Conservation (phyloP, 1,140 invertebrate genomes). For the Camponotus floridanus region DNA sequence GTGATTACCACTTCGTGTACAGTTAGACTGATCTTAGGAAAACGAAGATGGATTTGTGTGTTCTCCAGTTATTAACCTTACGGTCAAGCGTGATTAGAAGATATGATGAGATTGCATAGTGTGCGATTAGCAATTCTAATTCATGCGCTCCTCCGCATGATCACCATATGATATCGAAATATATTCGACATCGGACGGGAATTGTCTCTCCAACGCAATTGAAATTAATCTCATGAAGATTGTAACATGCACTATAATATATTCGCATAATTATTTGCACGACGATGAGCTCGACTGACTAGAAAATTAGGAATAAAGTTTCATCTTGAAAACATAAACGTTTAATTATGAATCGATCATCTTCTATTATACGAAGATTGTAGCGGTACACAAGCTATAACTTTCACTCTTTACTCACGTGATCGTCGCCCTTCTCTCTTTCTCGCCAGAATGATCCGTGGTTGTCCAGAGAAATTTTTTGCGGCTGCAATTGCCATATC, state of each 20-base stretch:
- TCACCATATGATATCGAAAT: slow-evolving; percentile 19
- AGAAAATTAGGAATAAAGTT: not conserved
- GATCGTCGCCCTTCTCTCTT: slow-evolving; percentile 57
- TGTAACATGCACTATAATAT: not conserved
- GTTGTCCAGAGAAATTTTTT: slow-evolving; percentile 67
- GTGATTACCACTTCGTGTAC: slow-evolving; percentile 47
- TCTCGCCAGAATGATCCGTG: slow-evolving; percentile 49
- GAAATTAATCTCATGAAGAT: not conserved
- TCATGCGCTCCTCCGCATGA: slow-evolving; percentile 11
- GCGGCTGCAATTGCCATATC: not conserved
- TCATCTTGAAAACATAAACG: not conserved
- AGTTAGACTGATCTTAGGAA: slow-evolving; percentile 57
- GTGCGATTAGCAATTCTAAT: slow-evolving; percentile 51
- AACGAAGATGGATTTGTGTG: slow-evolving; percentile 58
- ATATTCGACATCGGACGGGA: not conserved
- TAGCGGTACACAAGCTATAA: slow-evolving; percentile 46
- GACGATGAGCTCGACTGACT: not conserved
- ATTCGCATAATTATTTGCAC: slow-evolving; percentile 12
- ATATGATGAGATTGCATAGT: slow-evolving; percentile 30
- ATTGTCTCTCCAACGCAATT: not conserved
- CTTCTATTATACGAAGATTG: slow-evolving; percentile 45
- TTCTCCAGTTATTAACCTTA: slow-evolving; percentile 63
- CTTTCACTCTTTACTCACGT: slow-evolving; percentile 72
- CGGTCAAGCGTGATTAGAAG: slow-evolving; percentile 54
- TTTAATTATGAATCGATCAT: slow-evolving; percentile 1